These are phyloP conservation scores for Alcedo quadribrachys DNA, from an alignment of 2,797 vertebrate genomes.

Conservation along the genomic window DNA sequence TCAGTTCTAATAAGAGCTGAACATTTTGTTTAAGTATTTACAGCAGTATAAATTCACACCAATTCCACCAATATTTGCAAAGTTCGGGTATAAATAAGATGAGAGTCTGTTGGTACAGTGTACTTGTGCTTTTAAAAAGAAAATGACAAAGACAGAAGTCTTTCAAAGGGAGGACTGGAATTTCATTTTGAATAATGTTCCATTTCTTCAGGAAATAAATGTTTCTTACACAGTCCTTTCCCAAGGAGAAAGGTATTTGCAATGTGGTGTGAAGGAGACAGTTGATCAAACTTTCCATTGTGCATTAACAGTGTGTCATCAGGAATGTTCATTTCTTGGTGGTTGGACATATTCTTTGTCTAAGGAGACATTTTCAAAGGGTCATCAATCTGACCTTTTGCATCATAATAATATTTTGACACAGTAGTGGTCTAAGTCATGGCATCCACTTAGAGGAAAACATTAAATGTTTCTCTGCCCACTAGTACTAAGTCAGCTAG, in stretches of 20 bases:
- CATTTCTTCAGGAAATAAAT: slow-evolving; percentile 3
- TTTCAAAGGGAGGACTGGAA: not conserved
- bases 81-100: not conserved
- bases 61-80: not conserved
- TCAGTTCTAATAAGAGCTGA: not conserved
- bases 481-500: not conserved
- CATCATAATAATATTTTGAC: slow-evolving; percentile 16
- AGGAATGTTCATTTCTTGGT: slow-evolving; percentile 45
- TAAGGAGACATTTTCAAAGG: slow-evolving; percentile 23
- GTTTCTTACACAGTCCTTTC: slow-evolving; percentile 13
- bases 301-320: slow-evolving; percentile 18
- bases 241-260: slow-evolving; percentile 9
- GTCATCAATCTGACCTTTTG: slow-evolving; percentile 21
- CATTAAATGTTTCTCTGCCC: not conserved
- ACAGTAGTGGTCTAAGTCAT: not conserved
- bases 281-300: slow-evolving; percentile 36
- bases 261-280: not conserved
- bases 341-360: slow-evolving; percentile 6
- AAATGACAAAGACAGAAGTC: not conserved
- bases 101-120: not conserved
- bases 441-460: not conserved
- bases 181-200: slow-evolving; percentile 2
- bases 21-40: not conserved
- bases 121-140: not conserved
- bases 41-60: not conserved